Evolutionary conservation across 2,797 vertebrate genomes (phyloP).

Genomic region (Dallia pectoralis): DNA sequence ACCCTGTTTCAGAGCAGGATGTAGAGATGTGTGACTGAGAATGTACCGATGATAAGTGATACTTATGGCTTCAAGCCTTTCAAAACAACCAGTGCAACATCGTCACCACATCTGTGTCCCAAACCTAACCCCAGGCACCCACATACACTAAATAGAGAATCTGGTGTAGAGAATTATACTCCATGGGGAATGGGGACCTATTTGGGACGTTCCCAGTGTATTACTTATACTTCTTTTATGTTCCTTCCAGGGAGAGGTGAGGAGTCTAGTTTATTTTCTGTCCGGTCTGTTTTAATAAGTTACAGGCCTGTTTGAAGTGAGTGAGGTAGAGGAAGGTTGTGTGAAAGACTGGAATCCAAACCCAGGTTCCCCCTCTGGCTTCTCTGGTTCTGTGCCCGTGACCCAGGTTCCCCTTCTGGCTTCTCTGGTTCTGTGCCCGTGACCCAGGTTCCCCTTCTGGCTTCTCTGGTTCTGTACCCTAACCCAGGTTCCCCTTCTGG

Average conservation of each 20-base stretch:
- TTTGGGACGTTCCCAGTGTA: background rate
- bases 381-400: constrained; percentile 22
- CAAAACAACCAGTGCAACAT: no score
- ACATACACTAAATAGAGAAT: no score
- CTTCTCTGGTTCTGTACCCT: constrained; percentile 24
- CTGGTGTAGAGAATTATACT: no score
- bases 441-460: constrained; percentile 8
- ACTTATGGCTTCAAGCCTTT: no score
- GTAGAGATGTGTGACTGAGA: no score
- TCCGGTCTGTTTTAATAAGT: constrained; percentile 51
- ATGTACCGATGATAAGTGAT: no score
- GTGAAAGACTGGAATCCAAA: constrained; percentile 6
- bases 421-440: constrained; percentile 22
- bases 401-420: no score
- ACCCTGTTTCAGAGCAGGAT: no score
- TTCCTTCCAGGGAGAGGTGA: constrained; percentile 20
- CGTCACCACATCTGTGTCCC: no score
- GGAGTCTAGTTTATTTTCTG: constrained; percentile 51
- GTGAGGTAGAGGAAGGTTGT: constrained; percentile 32
- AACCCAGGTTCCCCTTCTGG: no score
- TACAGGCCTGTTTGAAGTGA: constrained; percentile 56
- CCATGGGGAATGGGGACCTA: no score
- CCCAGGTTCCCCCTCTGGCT: background rate
- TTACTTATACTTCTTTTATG: background rate
- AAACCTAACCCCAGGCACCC: no score